These are phyloP conservation scores for Carollia perspicillata DNA, from an alignment of 2,113 vertebrate genomes.

Conservation along the genomic window DNA sequence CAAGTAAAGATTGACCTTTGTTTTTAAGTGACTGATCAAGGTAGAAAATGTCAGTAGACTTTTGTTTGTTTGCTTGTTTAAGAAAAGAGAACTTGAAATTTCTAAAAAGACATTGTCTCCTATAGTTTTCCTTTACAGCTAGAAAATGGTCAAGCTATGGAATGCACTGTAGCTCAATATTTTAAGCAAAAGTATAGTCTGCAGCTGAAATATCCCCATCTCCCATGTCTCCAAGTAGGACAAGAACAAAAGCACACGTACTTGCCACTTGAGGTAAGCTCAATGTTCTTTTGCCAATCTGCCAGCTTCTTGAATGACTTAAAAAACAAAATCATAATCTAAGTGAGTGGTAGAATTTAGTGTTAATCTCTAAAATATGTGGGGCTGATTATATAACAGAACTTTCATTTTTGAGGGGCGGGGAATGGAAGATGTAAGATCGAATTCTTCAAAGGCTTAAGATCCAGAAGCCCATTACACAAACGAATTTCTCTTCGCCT, in stretches of 20 bases:
- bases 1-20: constrained; percentile 14
- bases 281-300: not conserved
- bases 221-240: constrained; percentile 97
- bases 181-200: constrained; percentile 99
- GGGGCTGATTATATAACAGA: not conserved
- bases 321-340: not conserved
- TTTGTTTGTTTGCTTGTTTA: constrained; percentile 51
- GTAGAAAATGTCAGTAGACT: constrained; percentile 41
- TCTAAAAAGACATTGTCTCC: constrained; percentile 66
- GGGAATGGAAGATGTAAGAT: not conserved
- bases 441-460: not conserved
- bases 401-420: not conserved
- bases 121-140: constrained; percentile 96
- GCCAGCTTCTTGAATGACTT: not conserved
- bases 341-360: not conserved
- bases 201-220: constrained; percentile 97
- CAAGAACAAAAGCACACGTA: constrained; percentile 99
- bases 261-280: constrained; percentile 94
- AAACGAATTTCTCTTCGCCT: constrained; percentile 11
- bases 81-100: not conserved
- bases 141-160: constrained; percentile 99
- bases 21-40: not conserved
- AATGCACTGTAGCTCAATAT: constrained; percentile 99
- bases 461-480: not conserved
- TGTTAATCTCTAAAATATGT: constrained; percentile 16